These are phyloP conservation scores for Abramis brama DNA, from an alignment of 2,113 vertebrate species.

Conservation along the genomic window DNA sequence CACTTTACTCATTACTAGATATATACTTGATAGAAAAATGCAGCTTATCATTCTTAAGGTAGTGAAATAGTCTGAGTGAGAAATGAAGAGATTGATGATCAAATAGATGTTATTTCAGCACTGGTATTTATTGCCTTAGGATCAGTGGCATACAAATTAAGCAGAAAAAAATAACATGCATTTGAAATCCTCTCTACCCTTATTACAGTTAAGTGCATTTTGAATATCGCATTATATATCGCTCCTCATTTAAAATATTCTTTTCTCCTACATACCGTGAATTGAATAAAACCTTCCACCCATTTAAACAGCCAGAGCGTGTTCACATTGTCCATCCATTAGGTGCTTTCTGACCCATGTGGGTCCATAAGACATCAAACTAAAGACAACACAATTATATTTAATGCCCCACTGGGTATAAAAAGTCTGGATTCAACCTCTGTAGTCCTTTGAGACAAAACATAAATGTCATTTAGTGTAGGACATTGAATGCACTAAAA, in stretches of 20 bases:
- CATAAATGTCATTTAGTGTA: neutral
- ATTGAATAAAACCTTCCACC: conserved; percentile 16
- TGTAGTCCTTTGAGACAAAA: conserved; percentile 6
- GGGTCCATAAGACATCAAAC: conserved; percentile 25
- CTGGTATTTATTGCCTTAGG: conserved; percentile 36
- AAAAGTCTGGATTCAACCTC: conserved; percentile 22
- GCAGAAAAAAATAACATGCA: conserved; percentile 10
- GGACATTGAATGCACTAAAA: conserved; percentile 18
- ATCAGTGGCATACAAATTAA: conserved; percentile 26
- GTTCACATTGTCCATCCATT: conserved; percentile 33
- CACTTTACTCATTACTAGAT: neutral
- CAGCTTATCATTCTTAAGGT: neutral
- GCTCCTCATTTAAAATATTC: neutral
- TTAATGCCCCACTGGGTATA: conserved; percentile 31
- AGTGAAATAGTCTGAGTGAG: neutral
- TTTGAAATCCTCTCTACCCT: conserved; percentile 9
- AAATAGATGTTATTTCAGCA: conserved; percentile 4
- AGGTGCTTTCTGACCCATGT: conserved; percentile 30
- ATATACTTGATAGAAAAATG: neutral
- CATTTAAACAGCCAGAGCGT: conserved; percentile 5
- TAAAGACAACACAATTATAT: conserved; percentile 39
- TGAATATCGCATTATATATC: conserved; percentile 17
- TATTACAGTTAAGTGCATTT: conserved; percentile 32
- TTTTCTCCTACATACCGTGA: conserved; percentile 21
- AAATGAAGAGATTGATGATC: conserved; percentile 22